phyloP scores from a whole-genome alignment of 2,113 vertebrate genomes.

The Zosterops hypoxanthus region DNA sequence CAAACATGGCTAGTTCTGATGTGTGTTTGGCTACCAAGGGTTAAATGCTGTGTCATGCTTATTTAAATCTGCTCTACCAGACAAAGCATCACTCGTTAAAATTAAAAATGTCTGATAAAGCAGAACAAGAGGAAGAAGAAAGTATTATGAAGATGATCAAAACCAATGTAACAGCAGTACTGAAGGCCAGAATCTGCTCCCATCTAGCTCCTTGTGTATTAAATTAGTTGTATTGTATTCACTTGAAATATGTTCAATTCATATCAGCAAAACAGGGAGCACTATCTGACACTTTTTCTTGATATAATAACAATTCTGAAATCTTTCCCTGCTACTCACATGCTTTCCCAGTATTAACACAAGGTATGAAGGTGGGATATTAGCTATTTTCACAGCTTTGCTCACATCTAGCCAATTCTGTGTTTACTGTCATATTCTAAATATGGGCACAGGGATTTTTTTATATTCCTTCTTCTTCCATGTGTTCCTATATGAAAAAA shows the following conservation, averaged over 20 bases:
- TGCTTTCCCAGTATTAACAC: background rate
- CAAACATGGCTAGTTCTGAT: background rate
- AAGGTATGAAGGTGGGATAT: background rate
- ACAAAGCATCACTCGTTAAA: background rate
- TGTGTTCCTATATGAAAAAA: background rate
- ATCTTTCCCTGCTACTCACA: background rate
- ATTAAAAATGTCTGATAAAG: background rate
- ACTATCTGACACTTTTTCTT: background rate
- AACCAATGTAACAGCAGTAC: background rate
- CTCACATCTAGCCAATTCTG: background rate
- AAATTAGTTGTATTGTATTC: background rate
- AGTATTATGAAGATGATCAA: background rate
- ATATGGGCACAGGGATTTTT: background rate
- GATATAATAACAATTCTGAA: background rate
- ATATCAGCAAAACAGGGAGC: background rate
- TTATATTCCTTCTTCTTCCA: background rate
- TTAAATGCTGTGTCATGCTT: background rate
- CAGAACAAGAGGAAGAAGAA: background rate
- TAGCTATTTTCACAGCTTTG: background rate
- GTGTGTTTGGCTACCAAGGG: background rate
- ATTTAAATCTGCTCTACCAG: background rate
- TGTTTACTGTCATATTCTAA: constrained; percentile 22
- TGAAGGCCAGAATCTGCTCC: background rate
- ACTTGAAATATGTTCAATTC: background rate
- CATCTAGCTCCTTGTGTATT: background rate